Evolutionary conservation across 1,140 invertebrate genomes (phyloP).

Genomic region (Orius laevigatus): DNA sequence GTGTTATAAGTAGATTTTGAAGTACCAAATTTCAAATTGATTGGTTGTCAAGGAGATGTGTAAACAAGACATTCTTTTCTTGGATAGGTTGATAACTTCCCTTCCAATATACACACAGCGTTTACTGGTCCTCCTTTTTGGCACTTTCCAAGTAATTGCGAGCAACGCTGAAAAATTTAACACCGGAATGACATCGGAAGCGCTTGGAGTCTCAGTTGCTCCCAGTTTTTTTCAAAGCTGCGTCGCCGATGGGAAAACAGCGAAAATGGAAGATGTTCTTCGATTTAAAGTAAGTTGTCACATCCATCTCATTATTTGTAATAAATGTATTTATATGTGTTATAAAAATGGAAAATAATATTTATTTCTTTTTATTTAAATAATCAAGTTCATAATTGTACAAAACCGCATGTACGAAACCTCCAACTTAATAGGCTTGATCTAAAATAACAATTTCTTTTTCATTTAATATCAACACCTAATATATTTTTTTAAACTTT

Average conservation of each 20-base stretch:
- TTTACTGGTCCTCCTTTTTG: slow-evolving; percentile 85
- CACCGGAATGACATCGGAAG: slow-evolving; percentile 92
- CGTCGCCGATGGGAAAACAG: slow-evolving; percentile 81
- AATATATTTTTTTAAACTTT: slow-evolving; percentile 1
- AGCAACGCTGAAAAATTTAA: slow-evolving; percentile 76
- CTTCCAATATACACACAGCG: slow-evolving; percentile 81
- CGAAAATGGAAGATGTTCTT: slow-evolving; percentile 86
- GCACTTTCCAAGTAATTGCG: slow-evolving; percentile 91
- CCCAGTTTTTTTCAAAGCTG: slow-evolving; percentile 97
- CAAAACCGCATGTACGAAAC: no score
- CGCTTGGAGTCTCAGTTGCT: slow-evolving; percentile 84
- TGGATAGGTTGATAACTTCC: slow-evolving; percentile 69
- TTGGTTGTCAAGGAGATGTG: no score
- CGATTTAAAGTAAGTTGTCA: slow-evolving; percentile 63
- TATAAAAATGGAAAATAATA: background rate
- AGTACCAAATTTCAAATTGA: no score
- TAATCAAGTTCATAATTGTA: no score
- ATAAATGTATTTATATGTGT: background rate
- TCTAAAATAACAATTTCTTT: no score
- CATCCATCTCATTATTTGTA: slow-evolving; percentile 4
- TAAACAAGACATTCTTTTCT: slow-evolving; percentile 21
- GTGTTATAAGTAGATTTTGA: no score
- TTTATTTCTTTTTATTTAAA: background rate
- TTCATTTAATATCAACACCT: background rate
- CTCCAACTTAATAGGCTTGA: no score